Evolutionary conservation across 2,888 invertebrate genomes (phyloP).

Genomic region (Ectobius pallidus): DNA sequence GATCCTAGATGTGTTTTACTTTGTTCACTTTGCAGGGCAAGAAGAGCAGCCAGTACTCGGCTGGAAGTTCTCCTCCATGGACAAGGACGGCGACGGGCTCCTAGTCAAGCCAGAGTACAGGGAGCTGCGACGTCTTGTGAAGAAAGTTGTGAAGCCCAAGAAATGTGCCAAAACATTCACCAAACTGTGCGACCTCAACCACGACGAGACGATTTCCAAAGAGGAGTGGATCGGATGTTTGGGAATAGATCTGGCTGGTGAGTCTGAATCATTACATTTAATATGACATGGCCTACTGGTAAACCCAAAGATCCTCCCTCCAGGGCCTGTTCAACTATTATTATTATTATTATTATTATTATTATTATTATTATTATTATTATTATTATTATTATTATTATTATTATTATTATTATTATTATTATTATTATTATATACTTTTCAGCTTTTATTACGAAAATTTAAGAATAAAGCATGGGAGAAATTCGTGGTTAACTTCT

Average conservation of each 20-base stretch:
- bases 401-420: not conserved
- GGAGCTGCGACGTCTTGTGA: conserved; percentile 79
- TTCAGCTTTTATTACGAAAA: too few relatives aligned
- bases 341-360: not conserved
- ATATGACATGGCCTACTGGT: too few relatives aligned
- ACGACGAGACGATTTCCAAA: conserved; percentile 77
- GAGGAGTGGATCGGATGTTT: conserved; percentile 89
- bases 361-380: not conserved
- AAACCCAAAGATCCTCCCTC: too few relatives aligned
- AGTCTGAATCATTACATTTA: conserved; percentile 56
- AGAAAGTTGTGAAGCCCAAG: conserved; percentile 87
- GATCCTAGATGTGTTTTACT: too few relatives aligned
- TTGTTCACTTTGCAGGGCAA: too few relatives aligned
- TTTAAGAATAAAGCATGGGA: too few relatives aligned
- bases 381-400: not conserved
- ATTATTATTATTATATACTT: not conserved
- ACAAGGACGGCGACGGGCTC: conserved; percentile 76
- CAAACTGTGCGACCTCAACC: conserved; percentile 83
- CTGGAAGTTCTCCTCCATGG: conserved; percentile 90
- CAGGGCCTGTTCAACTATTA: not conserved
- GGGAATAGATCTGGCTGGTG: conserved; percentile 83
- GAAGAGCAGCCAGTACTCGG: too few relatives aligned
- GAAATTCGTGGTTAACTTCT: too few relatives aligned
- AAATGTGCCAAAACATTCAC: conserved; percentile 89
- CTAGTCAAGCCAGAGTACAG: conserved; percentile 84